These are phyloP conservation scores for Cataglyphis hispanica DNA, from an alignment of 1,140 invertebrate genomes.

Conservation along the genomic window DNA sequence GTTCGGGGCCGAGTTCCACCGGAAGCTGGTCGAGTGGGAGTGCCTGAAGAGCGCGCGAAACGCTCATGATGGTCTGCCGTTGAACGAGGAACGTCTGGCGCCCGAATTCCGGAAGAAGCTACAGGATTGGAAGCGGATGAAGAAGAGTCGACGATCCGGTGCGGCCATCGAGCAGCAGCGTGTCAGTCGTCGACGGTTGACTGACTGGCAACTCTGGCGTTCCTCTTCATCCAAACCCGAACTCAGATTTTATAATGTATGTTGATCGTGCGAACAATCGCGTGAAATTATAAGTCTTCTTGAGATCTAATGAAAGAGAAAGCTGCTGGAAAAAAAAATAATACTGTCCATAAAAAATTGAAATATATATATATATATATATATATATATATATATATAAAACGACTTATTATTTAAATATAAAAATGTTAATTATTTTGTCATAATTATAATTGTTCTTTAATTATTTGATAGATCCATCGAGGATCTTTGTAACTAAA, in stretches of 20 bases:
- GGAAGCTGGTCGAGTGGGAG: constrained; percentile 92
- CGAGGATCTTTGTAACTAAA: not conserved
- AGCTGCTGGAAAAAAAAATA: not conserved
- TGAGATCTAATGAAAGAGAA: not conserved
- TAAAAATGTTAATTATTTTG: not conserved
- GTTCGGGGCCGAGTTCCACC: constrained; percentile 90
- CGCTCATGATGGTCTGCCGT: constrained; percentile 65
- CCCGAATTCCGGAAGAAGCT: constrained; percentile 93
- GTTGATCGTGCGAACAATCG: constrained; percentile 23
- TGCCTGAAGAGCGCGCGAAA: constrained; percentile 82
- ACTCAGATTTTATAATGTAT: constrained; percentile 35
- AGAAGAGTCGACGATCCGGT: constrained; percentile 86
- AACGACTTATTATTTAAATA: not conserved
- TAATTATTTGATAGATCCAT: not conserved
- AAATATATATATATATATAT: not conserved
- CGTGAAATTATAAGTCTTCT: not conserved
- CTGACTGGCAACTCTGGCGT: constrained; percentile 91
- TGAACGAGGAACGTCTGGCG: constrained; percentile 90
- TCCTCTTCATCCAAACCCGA: constrained; percentile 74
- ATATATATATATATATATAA: not conserved
- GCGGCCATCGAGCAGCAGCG: constrained; percentile 76
- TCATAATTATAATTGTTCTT: not conserved
- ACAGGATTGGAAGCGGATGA: constrained; percentile 94
- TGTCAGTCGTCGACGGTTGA: constrained; percentile 86
- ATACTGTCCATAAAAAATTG: not conserved